Evolutionary conservation across 1,140 invertebrate genomes (phyloP).

Genomic region (Megalopta genalis): DNA sequence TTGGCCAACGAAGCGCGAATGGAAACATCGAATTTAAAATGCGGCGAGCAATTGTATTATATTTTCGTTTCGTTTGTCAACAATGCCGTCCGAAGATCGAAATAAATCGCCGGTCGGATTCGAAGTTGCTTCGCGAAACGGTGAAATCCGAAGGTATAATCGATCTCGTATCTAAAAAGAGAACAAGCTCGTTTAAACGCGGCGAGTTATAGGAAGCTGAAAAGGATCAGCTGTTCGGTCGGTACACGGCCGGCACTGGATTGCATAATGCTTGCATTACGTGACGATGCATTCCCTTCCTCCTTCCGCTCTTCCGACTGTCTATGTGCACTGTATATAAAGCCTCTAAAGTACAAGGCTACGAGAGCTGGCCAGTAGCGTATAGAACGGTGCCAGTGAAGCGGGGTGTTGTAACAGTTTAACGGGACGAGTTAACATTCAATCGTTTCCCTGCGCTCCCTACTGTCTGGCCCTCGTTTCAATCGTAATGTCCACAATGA

Average conservation of each 20-base stretch:
- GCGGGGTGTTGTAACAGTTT: background rate
- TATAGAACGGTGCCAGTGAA: background rate
- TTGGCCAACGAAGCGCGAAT: too few species aligned
- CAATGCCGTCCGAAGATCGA: too few species aligned
- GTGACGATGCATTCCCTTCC: constrained; percentile 47
- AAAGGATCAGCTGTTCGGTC: constrained; percentile 62
- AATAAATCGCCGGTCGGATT: too few species aligned
- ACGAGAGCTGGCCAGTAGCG: constrained; percentile 29
- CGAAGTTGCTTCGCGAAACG: too few species aligned
- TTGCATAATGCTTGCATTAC: constrained; percentile 57
- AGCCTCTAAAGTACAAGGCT: constrained; percentile 58
- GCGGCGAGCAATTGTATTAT: too few species aligned
- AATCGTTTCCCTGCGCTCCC: too few species aligned
- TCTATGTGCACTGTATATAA: constrained; percentile 21
- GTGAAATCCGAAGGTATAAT: too few species aligned
- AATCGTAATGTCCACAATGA: too few species aligned
- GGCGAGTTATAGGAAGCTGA: background rate
- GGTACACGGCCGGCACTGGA: constrained; percentile 28
- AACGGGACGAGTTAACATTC: background rate
- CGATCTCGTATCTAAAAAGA: too few species aligned
- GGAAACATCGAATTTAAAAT: too few species aligned
- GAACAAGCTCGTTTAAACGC: background rate
- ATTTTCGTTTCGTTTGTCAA: too few species aligned
- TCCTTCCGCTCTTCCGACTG: constrained; percentile 45
- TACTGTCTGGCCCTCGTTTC: background rate